Evolutionary conservation across 2,888 invertebrate genomes (phyloP).

Genomic region (Itoplectis maculator): DNA sequence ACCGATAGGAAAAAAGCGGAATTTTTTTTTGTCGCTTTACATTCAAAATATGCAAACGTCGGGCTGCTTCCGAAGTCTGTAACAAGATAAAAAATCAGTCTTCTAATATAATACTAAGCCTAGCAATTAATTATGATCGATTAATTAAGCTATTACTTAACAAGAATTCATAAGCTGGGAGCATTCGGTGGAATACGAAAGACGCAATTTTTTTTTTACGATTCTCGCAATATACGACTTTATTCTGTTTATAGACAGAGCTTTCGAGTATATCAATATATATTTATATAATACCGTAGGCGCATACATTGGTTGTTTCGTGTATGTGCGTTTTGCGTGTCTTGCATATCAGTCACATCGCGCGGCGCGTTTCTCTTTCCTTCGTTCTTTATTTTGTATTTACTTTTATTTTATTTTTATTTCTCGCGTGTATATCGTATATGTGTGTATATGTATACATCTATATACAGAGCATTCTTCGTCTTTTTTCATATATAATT

Average conservation of each 20-base stretch:
- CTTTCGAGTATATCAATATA: slow-evolving; percentile 77
- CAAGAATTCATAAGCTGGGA: not conserved
- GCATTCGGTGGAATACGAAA: not conserved
- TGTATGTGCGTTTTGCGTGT: slow-evolving; percentile 66
- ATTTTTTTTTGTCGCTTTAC: not conserved
- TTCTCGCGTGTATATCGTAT: slow-evolving; percentile 54
- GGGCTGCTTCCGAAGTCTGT: no score
- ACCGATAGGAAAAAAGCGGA: no score
- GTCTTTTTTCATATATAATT: slow-evolving; percentile 79
- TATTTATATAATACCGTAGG: slow-evolving; percentile 62
- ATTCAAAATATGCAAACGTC: no score
- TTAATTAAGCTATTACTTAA: no score
- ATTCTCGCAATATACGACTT: slow-evolving; percentile 79
- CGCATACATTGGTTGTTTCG: slow-evolving; percentile 72
- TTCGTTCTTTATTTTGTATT: slow-evolving; percentile 57
- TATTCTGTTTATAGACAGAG: slow-evolving; percentile 82
- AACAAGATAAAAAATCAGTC: no score
- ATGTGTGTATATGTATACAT: slow-evolving; percentile 77
- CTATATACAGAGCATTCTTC: slow-evolving; percentile 80
- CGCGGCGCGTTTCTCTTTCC: slow-evolving; percentile 36
- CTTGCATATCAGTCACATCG: slow-evolving; percentile 49
- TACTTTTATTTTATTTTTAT: slow-evolving; percentile 58
- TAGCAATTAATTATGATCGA: no score
- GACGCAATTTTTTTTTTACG: slow-evolving; percentile 18
- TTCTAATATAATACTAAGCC: no score